Base-by-base conservation (phyloP, 2,797 vertebrate species). In the Novumbra hubbsi region DNA sequence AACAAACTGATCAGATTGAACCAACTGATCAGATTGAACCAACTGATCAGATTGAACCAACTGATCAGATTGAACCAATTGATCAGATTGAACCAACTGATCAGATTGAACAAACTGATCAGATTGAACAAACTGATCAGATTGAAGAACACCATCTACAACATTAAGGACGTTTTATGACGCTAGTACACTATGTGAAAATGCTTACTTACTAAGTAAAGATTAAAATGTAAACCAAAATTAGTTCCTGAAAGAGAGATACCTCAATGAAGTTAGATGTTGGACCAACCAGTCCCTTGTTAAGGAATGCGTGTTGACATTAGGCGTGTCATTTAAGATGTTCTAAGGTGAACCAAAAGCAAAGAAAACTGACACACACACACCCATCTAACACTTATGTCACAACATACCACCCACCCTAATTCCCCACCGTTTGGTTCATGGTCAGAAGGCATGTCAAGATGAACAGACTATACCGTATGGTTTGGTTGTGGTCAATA, bases 401-500 rank as follows among this genome's bases (percentile, higher is more conserved):
- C 73, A n/a, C n/a, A n/a, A 73, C 48, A 38, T 3, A 45, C 11
- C 41, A 1, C 41, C 0, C 41, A 14, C 11, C 3, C 12, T 19
- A 32, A 41, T 8, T 19, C 49, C 11, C 49, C 34, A 41, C 38
- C 73, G 19, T 17, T 17, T 24, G 38, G 64, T 12, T 66, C 30
- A 70, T 27, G 11, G 49, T 32, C 9, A 8, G 12, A 41, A 34
- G 21, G 34, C 11, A 34, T 45, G 41, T 21, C 32, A 4, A 12
- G 3, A 5, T 63, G 52, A 45, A 49, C 60, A 49, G 9, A 19
- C 73, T 52, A 28, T 72, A 48, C 16, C 12, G 0, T n/a, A 24
- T 14, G 8, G 14, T 38, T 28, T 21, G 17, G n/a, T 62, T 60
- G 28, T 64, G 65, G 78, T 69, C 79, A 41, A 64, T 15, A 69